Conservation (phyloP, 2,797 vertebrate species). For the Hylomyscus alleni region DNA sequence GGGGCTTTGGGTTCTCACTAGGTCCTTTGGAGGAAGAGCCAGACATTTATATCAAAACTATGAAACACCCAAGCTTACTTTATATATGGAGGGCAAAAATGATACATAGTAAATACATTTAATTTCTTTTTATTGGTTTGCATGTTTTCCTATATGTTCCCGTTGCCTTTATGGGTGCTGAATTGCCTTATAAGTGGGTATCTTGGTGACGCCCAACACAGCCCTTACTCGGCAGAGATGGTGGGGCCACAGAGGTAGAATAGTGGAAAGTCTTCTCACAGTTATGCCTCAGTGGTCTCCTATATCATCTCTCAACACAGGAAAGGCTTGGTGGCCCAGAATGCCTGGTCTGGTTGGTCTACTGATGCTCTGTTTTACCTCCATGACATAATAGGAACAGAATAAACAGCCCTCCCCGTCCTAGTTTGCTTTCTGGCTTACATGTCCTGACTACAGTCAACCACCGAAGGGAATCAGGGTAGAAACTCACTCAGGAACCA, state of each 20-base stretch:
- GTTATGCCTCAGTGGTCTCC: neutral
- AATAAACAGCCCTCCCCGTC: neutral
- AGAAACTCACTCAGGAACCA: neutral
- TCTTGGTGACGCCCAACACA: neutral
- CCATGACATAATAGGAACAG: neutral
- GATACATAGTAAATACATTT: neutral
- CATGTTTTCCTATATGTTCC: neutral
- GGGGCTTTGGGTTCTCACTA: neutral
- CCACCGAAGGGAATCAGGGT: too few species aligned
- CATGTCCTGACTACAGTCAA: neutral
- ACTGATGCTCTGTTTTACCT: neutral
- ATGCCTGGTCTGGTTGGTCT: neutral
- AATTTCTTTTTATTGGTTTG: neutral
- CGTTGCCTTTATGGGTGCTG: neutral
- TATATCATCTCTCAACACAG: neutral
- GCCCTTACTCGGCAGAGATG: neutral
- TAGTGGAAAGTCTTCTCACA: neutral
- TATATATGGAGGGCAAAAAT: neutral
- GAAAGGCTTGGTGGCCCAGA: neutral
- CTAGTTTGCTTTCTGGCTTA: neutral
- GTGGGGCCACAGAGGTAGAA: neutral
- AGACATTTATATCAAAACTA: conserved; percentile 11
- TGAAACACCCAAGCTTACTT: neutral
- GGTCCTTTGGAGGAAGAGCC: neutral
- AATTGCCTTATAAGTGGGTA: neutral